Evolutionary conservation across 2,797 vertebrate genomes (phyloP).

Genomic region (Gymnothorax reevesii): DNA sequence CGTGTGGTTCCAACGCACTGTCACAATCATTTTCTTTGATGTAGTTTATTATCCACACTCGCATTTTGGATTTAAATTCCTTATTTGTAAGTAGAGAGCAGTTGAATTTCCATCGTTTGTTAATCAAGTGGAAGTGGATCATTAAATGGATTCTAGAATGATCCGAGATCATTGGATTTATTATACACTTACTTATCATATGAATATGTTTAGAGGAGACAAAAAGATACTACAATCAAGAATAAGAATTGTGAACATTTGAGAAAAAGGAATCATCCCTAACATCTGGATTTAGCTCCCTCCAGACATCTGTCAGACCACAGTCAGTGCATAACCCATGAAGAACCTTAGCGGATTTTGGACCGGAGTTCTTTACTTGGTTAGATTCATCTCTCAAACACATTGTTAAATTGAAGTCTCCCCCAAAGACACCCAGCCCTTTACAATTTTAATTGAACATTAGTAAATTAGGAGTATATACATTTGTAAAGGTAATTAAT

Average conservation of each 20-base stretch:
- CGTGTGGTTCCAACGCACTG: too few species aligned
- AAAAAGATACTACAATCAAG: neutral
- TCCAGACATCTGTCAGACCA: neutral
- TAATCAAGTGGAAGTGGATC: neutral
- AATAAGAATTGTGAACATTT: neutral
- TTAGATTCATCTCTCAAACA: neutral
- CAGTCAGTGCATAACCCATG: neutral
- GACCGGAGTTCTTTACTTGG: neutral
- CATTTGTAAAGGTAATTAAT: too few species aligned
- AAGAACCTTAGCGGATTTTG: neutral
- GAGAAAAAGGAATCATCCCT: slow-evolving; percentile 3
- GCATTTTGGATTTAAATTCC: neutral
- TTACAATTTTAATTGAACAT: slow-evolving; percentile 12
- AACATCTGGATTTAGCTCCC: neutral
- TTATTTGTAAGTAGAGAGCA: neutral
- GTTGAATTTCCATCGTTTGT: neutral
- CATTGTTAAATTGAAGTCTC: neutral
- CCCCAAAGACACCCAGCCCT: neutral
- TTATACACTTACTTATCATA: neutral
- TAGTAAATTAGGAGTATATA: neutral
- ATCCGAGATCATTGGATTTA: neutral
- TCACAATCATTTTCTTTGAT: too few species aligned
- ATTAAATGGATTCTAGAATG: neutral
- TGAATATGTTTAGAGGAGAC: neutral
- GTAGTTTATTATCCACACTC: too few species aligned